Evolutionary conservation across 2,888 invertebrate species (phyloP).

Genomic region (Euplexia lucipara): DNA sequence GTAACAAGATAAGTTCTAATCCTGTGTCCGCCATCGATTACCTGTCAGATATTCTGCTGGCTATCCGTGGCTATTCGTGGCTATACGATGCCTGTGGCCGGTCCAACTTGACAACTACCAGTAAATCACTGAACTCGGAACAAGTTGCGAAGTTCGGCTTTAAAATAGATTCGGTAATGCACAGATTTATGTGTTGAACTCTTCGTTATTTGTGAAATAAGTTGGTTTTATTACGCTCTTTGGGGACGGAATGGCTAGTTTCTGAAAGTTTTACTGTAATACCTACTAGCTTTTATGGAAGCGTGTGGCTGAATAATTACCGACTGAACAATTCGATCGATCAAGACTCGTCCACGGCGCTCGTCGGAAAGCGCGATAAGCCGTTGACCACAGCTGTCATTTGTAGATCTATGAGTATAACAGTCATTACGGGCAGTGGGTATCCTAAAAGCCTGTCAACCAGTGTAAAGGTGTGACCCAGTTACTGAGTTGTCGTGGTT

Average conservation of each 20-base stretch:
- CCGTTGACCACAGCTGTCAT: too few species aligned
- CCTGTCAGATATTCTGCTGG: constrained; percentile 39
- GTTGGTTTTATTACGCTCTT: not conserved
- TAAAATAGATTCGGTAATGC: constrained; percentile 44
- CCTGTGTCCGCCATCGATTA: constrained; percentile 52
- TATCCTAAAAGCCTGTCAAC: too few species aligned
- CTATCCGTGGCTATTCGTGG: not conserved
- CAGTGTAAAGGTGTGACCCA: too few species aligned
- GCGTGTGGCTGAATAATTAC: too few species aligned
- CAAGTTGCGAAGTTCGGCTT: constrained; percentile 39
- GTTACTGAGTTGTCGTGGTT: too few species aligned
- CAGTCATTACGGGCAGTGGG: too few species aligned
- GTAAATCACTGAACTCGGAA: constrained; percentile 46
- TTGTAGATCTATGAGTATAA: too few species aligned
- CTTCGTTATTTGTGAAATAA: not conserved
- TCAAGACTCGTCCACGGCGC: too few species aligned
- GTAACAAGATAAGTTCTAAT: constrained; percentile 27
- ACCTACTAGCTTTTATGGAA: too few species aligned
- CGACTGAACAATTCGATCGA: too few species aligned
- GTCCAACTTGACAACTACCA: constrained; percentile 34
- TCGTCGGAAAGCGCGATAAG: too few species aligned
- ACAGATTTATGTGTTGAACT: constrained; percentile 36
- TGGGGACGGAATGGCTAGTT: not conserved
- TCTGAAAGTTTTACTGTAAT: not conserved
- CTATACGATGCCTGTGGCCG: constrained; percentile 30